A percentile compares a stretch with the other conserved stretches of the same genome.
Conservation (phyloP, 2,113 vertebrate species). For the Gadus macrocephalus region DNA sequence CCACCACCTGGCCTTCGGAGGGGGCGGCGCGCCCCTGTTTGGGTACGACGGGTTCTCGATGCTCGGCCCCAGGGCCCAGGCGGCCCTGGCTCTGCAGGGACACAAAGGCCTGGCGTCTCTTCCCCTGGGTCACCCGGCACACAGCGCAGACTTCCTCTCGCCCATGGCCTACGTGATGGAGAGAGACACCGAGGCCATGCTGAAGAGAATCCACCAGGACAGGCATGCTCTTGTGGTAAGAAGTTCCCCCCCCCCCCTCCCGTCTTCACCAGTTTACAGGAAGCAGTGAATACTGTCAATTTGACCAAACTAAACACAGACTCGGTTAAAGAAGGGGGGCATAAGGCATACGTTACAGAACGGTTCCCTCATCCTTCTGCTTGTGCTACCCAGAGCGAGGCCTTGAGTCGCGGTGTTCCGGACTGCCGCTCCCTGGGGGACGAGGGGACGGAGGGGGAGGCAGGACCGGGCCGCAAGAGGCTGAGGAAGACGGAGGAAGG, state of each 20-base stretch:
- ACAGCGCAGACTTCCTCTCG: slow-evolving; percentile 59
- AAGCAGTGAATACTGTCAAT: no score
- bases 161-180: slow-evolving; percentile 70
- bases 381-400: slow-evolving; percentile 54
- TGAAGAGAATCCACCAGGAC: slow-evolving; percentile 68
- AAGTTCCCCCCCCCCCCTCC: background rate
- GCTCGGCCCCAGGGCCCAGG: slow-evolving; percentile 53
- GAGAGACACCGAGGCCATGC: slow-evolving; percentile 56
- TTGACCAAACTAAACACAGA: no score
- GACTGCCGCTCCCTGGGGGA: slow-evolving; percentile 72
- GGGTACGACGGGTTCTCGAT: slow-evolving; percentile 59
- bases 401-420: slow-evolving; percentile 49
- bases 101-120: slow-evolving; percentile 58
- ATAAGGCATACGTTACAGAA: background rate
- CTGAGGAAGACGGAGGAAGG: slow-evolving; percentile 78
- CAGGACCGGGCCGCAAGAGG: slow-evolving; percentile 65
- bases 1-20: slow-evolving; percentile 45
- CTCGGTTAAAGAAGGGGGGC: no score
- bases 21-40: slow-evolving; percentile 45
- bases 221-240: slow-evolving; percentile 68
- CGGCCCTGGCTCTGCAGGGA: slow-evolving; percentile 51
- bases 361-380: background rate
- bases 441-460: slow-evolving; percentile 65
- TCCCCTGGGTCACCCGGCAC: slow-evolving; percentile 53
- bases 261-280: no score